A percentile compares a stretch with the other conserved stretches of the same genome.
These are phyloP conservation scores for Marmota flaviventris DNA, from an alignment of 2,113 vertebrate species.

Conservation along the genomic window DNA sequence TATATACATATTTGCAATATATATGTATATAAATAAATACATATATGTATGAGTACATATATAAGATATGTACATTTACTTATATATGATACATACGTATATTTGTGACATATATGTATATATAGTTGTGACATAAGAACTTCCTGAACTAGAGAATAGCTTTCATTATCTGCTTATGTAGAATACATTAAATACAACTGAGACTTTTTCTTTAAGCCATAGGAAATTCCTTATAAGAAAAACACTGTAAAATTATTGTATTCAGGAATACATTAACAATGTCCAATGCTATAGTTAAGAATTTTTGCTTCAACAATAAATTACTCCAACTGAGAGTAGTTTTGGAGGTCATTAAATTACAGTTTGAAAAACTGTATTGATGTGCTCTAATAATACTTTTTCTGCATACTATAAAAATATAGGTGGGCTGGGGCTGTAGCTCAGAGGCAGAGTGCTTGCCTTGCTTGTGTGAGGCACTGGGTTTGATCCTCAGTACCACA, in stretches of 20 bases:
- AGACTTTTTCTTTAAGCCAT: background rate
- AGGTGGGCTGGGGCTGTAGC: too few relatives aligned
- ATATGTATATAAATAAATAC: background rate
- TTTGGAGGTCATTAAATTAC: background rate
- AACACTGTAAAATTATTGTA: background rate
- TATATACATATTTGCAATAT: background rate
- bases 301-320: background rate
- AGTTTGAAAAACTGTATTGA: background rate
- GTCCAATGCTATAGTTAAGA: background rate
- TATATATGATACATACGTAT: too few relatives aligned
- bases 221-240: background rate
- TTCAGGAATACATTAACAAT: background rate
- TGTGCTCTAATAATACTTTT: background rate
- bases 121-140: background rate
- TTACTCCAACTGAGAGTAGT: background rate
- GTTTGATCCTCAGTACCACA: too few relatives aligned
- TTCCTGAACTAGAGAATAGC: constrained; percentile 3
- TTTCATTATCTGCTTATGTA: background rate
- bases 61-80: too few relatives aligned
- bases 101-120: too few relatives aligned
- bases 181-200: background rate
- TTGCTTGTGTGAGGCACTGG: too few relatives aligned
- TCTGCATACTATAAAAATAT: background rate
- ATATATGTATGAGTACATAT: background rate
- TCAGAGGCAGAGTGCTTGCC: too few relatives aligned